These are phyloP conservation scores for Gnathonemus longibarbis DNA, from an alignment of 2,113 vertebrate species.

Conservation along the genomic window DNA sequence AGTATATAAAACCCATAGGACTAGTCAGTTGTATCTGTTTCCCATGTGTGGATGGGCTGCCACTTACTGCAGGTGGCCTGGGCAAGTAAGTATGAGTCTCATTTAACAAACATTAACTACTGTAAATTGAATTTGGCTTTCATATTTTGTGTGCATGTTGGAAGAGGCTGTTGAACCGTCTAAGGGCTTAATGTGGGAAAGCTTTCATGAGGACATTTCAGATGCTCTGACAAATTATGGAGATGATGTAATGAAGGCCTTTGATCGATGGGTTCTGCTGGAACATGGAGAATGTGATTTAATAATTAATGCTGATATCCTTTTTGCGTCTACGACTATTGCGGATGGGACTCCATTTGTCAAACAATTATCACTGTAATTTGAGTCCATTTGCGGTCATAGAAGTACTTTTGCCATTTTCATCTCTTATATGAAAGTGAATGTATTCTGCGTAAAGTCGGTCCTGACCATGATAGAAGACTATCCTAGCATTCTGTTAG, in stretches of 20 bases:
- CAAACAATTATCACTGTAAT: neutral
- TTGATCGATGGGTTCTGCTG: conserved; percentile 18
- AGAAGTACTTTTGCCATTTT: neutral
- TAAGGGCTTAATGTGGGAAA: conserved; percentile 47
- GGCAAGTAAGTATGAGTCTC: neutral
- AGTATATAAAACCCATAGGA: neutral
- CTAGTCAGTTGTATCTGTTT: neutral
- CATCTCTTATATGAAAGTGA: neutral
- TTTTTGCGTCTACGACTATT: neutral
- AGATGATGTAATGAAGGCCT: conserved; percentile 33
- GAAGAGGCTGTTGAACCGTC: conserved; percentile 43
- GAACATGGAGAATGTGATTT: conserved; percentile 32
- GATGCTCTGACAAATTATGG: conserved; percentile 35
- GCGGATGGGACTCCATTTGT: neutral
- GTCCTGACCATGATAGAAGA: neutral
- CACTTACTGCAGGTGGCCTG: conserved; percentile 11
- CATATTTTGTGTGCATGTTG: conserved; percentile 30
- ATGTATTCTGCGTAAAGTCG: neutral
- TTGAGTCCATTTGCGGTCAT: neutral
- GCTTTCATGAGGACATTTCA: conserved; percentile 54
- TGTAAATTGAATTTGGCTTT: conserved; percentile 24
- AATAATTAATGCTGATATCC: conserved; percentile 26
- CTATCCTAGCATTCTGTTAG: neutral
- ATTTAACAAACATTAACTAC: conserved; percentile 28
- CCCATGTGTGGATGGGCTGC: neutral